phyloP scores from a whole-genome alignment of 2,888 invertebrate genomes.

The Philereme transversata region DNA sequence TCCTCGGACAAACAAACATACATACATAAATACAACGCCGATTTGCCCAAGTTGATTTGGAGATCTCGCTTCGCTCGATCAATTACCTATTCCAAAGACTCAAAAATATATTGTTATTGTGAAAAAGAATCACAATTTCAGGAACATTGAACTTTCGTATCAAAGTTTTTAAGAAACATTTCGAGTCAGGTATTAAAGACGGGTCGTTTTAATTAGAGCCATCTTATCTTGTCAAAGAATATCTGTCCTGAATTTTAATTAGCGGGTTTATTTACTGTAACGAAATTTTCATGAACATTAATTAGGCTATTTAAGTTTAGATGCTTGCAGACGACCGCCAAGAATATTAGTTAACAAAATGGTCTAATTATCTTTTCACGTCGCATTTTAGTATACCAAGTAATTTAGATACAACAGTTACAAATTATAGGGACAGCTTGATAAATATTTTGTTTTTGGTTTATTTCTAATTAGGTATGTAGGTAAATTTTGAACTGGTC shows the following conservation, averaged over 20 bases:
- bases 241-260: constrained; percentile 40
- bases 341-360: constrained; percentile 43
- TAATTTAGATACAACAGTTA: constrained; percentile 37
- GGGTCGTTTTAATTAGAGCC: constrained; percentile 33
- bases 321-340: constrained; percentile 40
- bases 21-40: too few species aligned
- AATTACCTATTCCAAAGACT: too few species aligned
- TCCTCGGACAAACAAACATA: too few species aligned
- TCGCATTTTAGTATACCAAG: constrained; percentile 38
- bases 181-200: constrained; percentile 28
- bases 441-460: constrained; percentile 23
- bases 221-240: constrained; percentile 37
- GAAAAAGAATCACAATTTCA: constrained; percentile 17
- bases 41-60: too few species aligned
- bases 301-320: constrained; percentile 45
- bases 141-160: constrained; percentile 18
- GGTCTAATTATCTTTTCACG: constrained; percentile 45
- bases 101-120: too few species aligned
- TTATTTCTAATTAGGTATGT: neutral
- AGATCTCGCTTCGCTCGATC: too few species aligned
- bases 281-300: constrained; percentile 44
- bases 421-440: constrained; percentile 13
- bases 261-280: constrained; percentile 36
- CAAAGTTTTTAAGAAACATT: constrained; percentile 22
- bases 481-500: too few species aligned